Evolutionary conservation across 2,113 vertebrate species (phyloP), one percentile per base, ranked within the genome.

Genomic region (Chinchilla lanigera): DNA sequence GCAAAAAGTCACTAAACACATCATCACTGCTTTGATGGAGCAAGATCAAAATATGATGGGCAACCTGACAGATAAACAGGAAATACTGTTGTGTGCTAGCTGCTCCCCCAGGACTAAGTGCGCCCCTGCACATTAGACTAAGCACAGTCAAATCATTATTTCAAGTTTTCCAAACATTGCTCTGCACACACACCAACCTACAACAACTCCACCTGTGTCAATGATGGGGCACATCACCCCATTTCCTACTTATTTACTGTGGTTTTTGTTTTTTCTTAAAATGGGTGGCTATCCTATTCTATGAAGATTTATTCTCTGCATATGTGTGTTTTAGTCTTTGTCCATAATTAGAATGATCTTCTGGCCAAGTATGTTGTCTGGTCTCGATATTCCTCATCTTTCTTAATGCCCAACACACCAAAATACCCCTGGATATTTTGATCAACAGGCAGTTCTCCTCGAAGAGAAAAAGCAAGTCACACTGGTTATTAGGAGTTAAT

Each of bases 11-110:
- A 67, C 33, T 82, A 71, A 92, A 94, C 63, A 87, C 84, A 47
- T 86, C 65, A 41, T 84, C 65, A 56, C 41, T 63, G 69, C 90
- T 96, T 94, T 97, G 85, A 94, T 61, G 35, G 52, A 96, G 38
- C 35, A 93, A 95, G 78, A 96, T 93, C 88, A 94, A 77, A 97
- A 77, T 86, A 80, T 1, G n/a, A 90, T 26, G 84, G 93, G 87
- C 81, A 80, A 92, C n/a, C 90, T 69, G 73, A 33, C 44, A 92
- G 52, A 83, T 87, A 97, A 96, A 96, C 87, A 96, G 96, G 96
- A 97, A 97, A 83, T 28, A n/a, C 41, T 90, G 95, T 65, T 93
- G 97, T 67, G 50, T 33, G 78, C 77, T 33, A 0, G 44, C 80
- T 17, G 50, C 41, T 90, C 67, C 38, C 47, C 83, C 16, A 14